phyloP scores from a whole-genome alignment of 2,113 vertebrate genomes.

The Tamias sibiricus region DNA sequence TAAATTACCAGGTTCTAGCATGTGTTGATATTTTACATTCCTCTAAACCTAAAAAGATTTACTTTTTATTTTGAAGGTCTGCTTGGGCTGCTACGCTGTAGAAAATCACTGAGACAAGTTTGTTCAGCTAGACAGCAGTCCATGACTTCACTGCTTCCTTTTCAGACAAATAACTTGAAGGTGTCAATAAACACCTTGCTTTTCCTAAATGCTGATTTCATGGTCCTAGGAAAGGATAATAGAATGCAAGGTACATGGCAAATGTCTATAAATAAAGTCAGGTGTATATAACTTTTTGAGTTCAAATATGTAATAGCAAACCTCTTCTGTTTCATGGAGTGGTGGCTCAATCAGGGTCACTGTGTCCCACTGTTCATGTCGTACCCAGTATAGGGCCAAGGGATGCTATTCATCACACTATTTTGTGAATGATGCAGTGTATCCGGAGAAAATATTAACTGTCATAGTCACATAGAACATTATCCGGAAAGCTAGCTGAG shows the following conservation, averaged over 20 bases:
- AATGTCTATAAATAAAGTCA: neutral
- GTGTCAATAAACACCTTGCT: neutral
- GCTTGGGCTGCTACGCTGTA: neutral
- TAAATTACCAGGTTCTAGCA: conserved; percentile 50
- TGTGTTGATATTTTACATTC: conserved; percentile 29
- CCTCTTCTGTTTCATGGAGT: neutral
- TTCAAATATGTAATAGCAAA: neutral
- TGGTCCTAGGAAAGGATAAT: neutral
- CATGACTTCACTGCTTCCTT: neutral
- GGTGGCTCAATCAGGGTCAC: accelerated
- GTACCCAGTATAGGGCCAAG: accelerated
- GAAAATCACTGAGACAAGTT: conserved; percentile 49
- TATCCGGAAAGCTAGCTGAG: neutral
- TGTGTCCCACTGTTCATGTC: neutral
- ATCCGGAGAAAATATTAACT: neutral
- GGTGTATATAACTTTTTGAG: neutral
- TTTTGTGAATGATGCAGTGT: neutral
- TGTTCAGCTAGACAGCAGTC: neutral
- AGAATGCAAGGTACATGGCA: neutral
- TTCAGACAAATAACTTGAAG: neutral
- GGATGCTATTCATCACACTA: neutral
- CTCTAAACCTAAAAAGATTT: conserved; percentile 2
- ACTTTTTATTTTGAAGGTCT: neutral
- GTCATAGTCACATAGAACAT: neutral
- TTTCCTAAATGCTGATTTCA: conserved; percentile 41